Base-by-base conservation (phyloP, 2,797 vertebrate species). In the Melanotaenia boesemani region DNA sequence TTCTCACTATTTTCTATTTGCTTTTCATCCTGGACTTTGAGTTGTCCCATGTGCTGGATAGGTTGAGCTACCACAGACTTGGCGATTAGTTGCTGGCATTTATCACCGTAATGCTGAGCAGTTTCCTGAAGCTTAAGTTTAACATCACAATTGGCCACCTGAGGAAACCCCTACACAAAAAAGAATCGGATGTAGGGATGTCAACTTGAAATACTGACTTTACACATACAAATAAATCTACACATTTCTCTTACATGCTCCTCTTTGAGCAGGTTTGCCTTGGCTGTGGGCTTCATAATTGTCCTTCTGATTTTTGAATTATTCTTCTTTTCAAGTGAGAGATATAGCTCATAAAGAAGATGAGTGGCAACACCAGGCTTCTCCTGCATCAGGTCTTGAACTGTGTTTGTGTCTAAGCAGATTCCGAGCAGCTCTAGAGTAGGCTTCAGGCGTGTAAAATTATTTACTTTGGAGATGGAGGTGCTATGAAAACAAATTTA, bases 331-430 rank as follows among this genome's bases (percentile, higher is more conserved):
- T 96, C 95, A 66, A 99, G 95, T 61, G 94, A 90, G 59, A 95
- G 85, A 58, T 97, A 97, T n/a, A 99, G 86, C 41, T 98, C 96
- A 85, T 98, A 96, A 1, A 99, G 93, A 36, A 99, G 95, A 20
- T 91, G 92, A 0, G 90, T 95, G 41, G 96, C 96, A 4, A 94
- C 96, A 16, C 97, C 97, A 24, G 90, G 95, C 79, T 95, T 95
- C 80, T 96, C 95, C 63, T 93, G 92, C 92, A 98, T 98, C 83
- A 99, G 90, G 12, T 90, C 93, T 76, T 94, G 94, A 52, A 95
- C 95, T 84, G 93, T 89, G 68, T 91, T 94, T 76, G 91, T 88
- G 87, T 96, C 92, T 75, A 97, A 97, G 54, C 95, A 88, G 75
- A 99, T 94, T 44, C 96, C 96, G 84, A 99, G 87, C 37, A 96